These are phyloP conservation scores for Talpa occidentalis DNA, from an alignment of 2,113 vertebrate genomes.

Conservation along the genomic window DNA sequence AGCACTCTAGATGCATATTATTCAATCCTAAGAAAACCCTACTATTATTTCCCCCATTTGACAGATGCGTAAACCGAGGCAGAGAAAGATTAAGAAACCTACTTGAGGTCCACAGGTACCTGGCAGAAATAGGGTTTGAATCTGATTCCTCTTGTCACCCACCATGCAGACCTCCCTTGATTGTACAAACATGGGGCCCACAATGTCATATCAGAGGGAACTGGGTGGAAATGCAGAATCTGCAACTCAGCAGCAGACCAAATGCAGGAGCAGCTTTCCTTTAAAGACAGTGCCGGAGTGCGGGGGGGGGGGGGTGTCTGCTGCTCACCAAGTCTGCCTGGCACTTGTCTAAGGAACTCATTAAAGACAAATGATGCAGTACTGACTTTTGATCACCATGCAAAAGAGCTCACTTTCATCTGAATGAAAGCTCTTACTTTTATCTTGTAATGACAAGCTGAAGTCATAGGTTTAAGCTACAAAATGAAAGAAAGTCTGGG, in stretches of 20 bases:
- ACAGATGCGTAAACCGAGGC: background rate
- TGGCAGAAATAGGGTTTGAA: background rate
- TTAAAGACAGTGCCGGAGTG: background rate
- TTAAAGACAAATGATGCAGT: conserved; percentile 7
- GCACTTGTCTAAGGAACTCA: conserved; percentile 4
- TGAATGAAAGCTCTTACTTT: conserved; percentile 29
- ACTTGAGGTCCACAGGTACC: background rate
- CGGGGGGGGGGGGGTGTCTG: too few species aligned
- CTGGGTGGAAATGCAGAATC: background rate
- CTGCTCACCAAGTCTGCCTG: background rate
- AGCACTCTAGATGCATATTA: background rate
- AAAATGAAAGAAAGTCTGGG: background rate
- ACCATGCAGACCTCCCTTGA: background rate
- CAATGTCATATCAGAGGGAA: background rate
- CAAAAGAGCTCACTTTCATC: conserved; percentile 19
- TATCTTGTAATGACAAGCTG: background rate
- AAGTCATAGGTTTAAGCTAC: background rate
- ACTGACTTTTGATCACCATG: conserved; percentile 6
- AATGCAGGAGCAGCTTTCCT: background rate
- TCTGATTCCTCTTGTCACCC: background rate
- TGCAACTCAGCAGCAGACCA: background rate
- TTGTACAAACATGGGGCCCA: background rate
- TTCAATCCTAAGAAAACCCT: background rate
- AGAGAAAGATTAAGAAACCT: background rate
- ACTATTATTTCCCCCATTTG: background rate